These are phyloP conservation scores for Hypercompe scribonia DNA, from an alignment of 2,888 invertebrate species.

Conservation along the genomic window DNA sequence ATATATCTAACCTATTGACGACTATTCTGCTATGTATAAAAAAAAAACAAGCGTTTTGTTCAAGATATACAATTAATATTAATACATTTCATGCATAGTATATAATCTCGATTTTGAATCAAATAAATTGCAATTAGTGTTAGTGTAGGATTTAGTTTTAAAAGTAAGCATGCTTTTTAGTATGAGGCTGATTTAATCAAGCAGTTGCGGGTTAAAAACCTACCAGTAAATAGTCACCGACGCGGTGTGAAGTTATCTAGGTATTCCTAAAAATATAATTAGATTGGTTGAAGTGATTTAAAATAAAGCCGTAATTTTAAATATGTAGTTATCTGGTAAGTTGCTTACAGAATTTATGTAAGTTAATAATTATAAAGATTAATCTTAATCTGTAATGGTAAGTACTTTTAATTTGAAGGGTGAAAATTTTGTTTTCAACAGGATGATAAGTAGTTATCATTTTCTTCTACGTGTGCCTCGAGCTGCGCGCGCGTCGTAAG, in stretches of 20 bases:
- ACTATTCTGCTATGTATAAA: background rate
- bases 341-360: background rate
- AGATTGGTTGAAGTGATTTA: background rate
- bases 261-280: background rate
- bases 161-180: background rate
- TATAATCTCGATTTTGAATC: too few relatives aligned
- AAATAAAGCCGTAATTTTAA: background rate
- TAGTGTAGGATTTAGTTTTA: background rate
- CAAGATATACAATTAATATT: too few relatives aligned
- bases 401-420: background rate
- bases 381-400: background rate
- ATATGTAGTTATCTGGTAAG: background rate
- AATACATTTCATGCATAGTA: too few relatives aligned
- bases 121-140: too few relatives aligned
- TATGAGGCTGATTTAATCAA: background rate
- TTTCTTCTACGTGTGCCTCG: slow-evolving; percentile 2
- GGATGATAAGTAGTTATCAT: background rate
- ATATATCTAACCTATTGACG: background rate
- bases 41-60: background rate
- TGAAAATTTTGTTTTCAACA: background rate
- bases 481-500: slow-evolving; percentile 64
- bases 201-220: background rate
- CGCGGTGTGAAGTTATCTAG: background rate
- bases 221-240: background rate
- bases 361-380: background rate